phyloP scores from a whole-genome alignment of 2,113 vertebrate genomes.

The Holacanthus passer region DNA sequence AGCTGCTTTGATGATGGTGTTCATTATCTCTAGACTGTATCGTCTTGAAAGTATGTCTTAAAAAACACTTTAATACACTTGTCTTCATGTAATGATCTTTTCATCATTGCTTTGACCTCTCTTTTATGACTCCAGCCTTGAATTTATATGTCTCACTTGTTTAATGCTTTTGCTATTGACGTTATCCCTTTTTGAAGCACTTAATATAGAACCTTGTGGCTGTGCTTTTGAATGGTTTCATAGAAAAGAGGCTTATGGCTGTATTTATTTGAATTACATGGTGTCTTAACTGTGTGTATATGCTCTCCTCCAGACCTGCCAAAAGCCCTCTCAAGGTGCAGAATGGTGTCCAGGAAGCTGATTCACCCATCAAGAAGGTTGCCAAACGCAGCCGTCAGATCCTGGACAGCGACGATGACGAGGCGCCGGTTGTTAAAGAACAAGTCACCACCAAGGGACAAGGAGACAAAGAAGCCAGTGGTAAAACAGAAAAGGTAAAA shows the following conservation, averaged over 20 bases:
- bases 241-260: neutral
- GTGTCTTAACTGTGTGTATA: neutral
- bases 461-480: constrained; percentile 28
- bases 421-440: constrained; percentile 68
- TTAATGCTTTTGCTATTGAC: constrained; percentile 16
- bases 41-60: constrained; percentile 50
- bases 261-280: neutral
- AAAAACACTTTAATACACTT: constrained; percentile 50
- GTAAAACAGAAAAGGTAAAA: constrained; percentile 64
- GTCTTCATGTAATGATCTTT: constrained; percentile 42
- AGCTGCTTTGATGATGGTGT: constrained; percentile 57
- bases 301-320: constrained; percentile 46
- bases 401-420: constrained; percentile 88
- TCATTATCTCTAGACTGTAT: constrained; percentile 44
- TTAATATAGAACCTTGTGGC: neutral
- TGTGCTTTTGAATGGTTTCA: neutral
- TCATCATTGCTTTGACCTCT: constrained; percentile 49
- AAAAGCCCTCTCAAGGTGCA: constrained; percentile 86
- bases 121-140: constrained; percentile 30
- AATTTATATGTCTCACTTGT: constrained; percentile 32
- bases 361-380: constrained; percentile 84
- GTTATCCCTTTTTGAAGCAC: neutral
- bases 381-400: constrained; percentile 81
- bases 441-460: constrained; percentile 26
- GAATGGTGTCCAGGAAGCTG: constrained; percentile 79